Conservation (phyloP, 2,113 vertebrate genomes). For the Crotalus horridus region DNA sequence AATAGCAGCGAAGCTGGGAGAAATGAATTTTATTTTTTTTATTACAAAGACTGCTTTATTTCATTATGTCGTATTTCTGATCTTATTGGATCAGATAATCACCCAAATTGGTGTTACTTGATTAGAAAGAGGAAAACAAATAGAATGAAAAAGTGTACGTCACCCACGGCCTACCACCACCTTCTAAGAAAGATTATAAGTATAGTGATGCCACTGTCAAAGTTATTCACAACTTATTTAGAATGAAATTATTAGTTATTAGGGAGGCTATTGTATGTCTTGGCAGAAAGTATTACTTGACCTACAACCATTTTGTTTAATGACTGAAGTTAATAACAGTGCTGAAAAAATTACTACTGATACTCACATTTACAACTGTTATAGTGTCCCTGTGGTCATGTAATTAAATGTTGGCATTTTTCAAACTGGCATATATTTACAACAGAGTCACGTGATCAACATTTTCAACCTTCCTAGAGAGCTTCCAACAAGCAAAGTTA, state of each 20-base stretch:
- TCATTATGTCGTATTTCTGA: neutral
- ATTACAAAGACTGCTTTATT: neutral
- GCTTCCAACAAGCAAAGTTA: no score
- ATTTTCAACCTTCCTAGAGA: no score
- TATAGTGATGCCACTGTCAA: neutral
- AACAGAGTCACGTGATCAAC: no score
- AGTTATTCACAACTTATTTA: neutral
- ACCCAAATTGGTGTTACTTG: neutral
- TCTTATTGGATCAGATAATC: neutral
- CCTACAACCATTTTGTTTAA: no score
- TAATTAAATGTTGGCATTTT: no score
- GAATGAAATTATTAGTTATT: neutral
- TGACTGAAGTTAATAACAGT: no score
- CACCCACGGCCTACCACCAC: neutral
- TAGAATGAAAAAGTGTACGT: neutral
- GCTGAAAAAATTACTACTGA: no score
- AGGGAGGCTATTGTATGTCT: neutral
- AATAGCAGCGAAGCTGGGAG: constrained; percentile 2
- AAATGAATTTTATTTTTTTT: neutral
- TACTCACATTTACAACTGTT: no score
- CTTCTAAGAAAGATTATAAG: neutral
- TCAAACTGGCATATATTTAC: no score
- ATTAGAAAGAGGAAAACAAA: neutral
- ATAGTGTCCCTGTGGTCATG: no score
- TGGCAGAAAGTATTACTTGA: neutral